These are phyloP conservation scores for Lepetodrilus schrolli DNA, from an alignment of 2,888 invertebrate species.

Conservation along the genomic window DNA sequence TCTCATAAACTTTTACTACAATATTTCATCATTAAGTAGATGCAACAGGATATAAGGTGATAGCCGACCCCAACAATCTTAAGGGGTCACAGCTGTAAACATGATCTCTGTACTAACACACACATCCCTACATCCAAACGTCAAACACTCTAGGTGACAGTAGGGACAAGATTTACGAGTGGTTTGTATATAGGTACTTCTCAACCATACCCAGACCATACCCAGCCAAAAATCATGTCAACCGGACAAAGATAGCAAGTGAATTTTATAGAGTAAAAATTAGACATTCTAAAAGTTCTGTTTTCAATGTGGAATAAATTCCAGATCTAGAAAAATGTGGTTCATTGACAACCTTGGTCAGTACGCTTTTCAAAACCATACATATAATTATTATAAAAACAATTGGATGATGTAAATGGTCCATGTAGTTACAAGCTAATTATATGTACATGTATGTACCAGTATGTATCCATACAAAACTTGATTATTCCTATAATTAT, in stretches of 20 bases:
- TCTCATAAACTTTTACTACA: neutral
- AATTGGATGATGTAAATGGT: too few species aligned
- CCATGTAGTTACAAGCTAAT: neutral
- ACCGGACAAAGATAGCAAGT: neutral
- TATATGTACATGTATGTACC: neutral
- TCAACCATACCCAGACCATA: neutral
- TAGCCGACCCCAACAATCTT: neutral
- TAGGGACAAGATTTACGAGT: neutral
- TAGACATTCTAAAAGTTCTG: neutral
- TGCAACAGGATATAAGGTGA: neutral
- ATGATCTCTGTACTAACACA: neutral
- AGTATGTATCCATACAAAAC: neutral
- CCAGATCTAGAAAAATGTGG: too few species aligned
- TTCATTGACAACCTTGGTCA: too few species aligned
- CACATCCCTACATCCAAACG: conserved; percentile 10
- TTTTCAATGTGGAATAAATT: neutral
- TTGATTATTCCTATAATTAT: too few species aligned
- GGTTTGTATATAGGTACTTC: neutral
- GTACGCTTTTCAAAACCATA: too few species aligned
- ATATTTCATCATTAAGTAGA: neutral
- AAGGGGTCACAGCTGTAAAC: neutral
- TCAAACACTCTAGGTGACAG: neutral
- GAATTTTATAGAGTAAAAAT: neutral
- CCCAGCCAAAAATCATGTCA: neutral
- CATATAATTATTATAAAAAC: too few species aligned